Base-by-base conservation (phyloP, 2,113 vertebrate genomes). In the Proterorhinus semilunaris region DNA sequence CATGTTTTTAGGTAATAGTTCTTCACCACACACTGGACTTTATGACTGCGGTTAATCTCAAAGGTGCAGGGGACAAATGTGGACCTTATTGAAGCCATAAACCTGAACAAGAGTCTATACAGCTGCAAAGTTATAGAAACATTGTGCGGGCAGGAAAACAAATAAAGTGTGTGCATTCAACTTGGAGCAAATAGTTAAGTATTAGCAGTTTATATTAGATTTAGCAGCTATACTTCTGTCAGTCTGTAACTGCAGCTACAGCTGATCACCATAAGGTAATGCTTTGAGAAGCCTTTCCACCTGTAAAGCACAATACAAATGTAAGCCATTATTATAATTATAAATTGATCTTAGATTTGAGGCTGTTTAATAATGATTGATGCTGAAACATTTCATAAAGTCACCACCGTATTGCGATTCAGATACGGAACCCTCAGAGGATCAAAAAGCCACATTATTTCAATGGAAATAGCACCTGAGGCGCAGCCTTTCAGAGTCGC, bases 381-480 rank as follows among this genome's bases (percentile, higher is more conserved):
- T 51, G 21, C 8, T 5, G 10, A 44, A 9, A 16, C 9, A 48
- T 17, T 16, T 55, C 13, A 58, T 9, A 16, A 8, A 13, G 17
- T 36, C 16, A 55, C 7, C 16, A 55, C 7, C 17, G 7, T 42
- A 6, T 15, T 1, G 43, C 1, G 6, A 43, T 15, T 13, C 52
- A 57, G 62, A 69, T 51, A 36, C 42, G 7, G 55, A 53, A 64
- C 58, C 8, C 21, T 57, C 11, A 42, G 66, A 43, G 44, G 21
- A 71, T 58, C 65, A 72, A 59, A 76, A 66, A 44, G 36, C 13
- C 7, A 10, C 9, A 10, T 51, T 61, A 52, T 48, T 63, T 78
- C 44, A 1, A 73, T 72, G 54, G 69, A 75, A 66, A 65, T 48
- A 2, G 49, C 58, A 27, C 46, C 10, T 43, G 54, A 54, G 57